Conservation (phyloP, 2,888 invertebrate species). For the Latrodectus elegans region DNA sequence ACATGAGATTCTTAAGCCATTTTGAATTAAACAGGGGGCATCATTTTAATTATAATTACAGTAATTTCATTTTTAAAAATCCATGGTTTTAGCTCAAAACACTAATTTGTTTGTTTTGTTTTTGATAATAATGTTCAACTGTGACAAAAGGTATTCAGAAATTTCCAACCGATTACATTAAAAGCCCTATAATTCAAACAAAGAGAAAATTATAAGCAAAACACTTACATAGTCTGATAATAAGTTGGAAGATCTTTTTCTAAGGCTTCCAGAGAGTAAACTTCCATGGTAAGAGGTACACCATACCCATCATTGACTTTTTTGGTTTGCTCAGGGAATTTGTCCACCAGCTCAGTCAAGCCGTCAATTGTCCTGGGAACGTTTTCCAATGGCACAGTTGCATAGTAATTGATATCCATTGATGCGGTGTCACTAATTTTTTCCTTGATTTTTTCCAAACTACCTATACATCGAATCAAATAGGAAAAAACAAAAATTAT, state of each 20-base stretch:
- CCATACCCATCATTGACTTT: slow-evolving; percentile 31
- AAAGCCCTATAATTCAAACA: too few relatives aligned
- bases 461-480: slow-evolving; percentile 2
- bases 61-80: too few relatives aligned
- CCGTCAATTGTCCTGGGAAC: slow-evolving; percentile 25
- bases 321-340: slow-evolving; percentile 46
- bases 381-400: slow-evolving; percentile 33
- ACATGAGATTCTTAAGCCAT: too few relatives aligned
- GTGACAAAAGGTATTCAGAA: too few relatives aligned
- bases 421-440: slow-evolving; percentile 7
- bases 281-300: slow-evolving; percentile 45
- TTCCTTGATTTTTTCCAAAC: slow-evolving; percentile 30
- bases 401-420: slow-evolving; percentile 59
- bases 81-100: too few relatives aligned
- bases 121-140: too few relatives aligned
- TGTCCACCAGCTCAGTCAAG: slow-evolving; percentile 15
- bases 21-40: too few relatives aligned
- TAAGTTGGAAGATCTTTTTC: slow-evolving; percentile 18
- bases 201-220: too few relatives aligned
- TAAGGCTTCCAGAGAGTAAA: slow-evolving; percentile 28
- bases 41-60: too few relatives aligned
- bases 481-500: too few relatives aligned
- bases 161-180: too few relatives aligned
- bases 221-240: slow-evolving; percentile 30
- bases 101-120: too few relatives aligned